Percentiles rank a stretch among this genome's conserved stretches.
Evolutionary conservation across 2,113 vertebrate species (phyloP).

Genomic region (Kryptolebias marmoratus): DNA sequence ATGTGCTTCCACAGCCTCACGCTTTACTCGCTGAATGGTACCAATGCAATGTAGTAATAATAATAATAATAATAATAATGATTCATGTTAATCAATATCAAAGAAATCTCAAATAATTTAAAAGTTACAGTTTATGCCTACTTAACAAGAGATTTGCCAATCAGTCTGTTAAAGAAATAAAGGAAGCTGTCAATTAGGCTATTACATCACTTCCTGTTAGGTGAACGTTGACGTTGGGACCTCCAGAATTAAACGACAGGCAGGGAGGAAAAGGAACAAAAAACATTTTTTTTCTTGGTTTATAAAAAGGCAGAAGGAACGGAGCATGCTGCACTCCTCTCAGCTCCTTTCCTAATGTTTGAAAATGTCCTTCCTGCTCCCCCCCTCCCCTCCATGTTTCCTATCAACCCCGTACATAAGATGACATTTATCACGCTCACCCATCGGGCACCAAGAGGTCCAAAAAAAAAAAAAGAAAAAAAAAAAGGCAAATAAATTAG

Average conservation of each 20-base stretch:
- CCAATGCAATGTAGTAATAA: slow-evolving; percentile 47
- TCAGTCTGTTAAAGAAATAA: slow-evolving; percentile 70
- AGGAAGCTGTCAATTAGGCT: slow-evolving; percentile 70
- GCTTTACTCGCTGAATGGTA: slow-evolving; percentile 54
- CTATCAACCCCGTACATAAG: slow-evolving; percentile 85
- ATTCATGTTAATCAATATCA: slow-evolving; percentile 42
- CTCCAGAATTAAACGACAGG: slow-evolving; percentile 60
- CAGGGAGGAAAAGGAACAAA: slow-evolving; percentile 38
- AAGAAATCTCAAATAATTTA: slow-evolving; percentile 79
- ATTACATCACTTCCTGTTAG: slow-evolving; percentile 70
- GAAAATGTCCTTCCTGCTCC: neutral
- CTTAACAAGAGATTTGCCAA: slow-evolving; percentile 62
- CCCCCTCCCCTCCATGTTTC: slow-evolving; percentile 27
- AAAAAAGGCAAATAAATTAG: slow-evolving; percentile 92
- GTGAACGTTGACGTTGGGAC: slow-evolving; percentile 41
- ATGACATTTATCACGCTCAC: slow-evolving; percentile 87
- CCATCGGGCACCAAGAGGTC: slow-evolving; percentile 84
- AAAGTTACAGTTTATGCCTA: slow-evolving; percentile 82
- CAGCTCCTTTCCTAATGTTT: slow-evolving; percentile 48
- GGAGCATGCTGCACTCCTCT: slow-evolving; percentile 40
- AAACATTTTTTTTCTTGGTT: slow-evolving; percentile 15
- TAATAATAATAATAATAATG: neutral
- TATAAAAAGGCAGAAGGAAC: slow-evolving; percentile 52
- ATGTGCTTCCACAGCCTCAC: neutral
- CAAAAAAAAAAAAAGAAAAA: slow-evolving; percentile 69